phyloP scores from a whole-genome alignment of 2,888 invertebrate genomes.

The Drosophila stalkeri region DNA sequence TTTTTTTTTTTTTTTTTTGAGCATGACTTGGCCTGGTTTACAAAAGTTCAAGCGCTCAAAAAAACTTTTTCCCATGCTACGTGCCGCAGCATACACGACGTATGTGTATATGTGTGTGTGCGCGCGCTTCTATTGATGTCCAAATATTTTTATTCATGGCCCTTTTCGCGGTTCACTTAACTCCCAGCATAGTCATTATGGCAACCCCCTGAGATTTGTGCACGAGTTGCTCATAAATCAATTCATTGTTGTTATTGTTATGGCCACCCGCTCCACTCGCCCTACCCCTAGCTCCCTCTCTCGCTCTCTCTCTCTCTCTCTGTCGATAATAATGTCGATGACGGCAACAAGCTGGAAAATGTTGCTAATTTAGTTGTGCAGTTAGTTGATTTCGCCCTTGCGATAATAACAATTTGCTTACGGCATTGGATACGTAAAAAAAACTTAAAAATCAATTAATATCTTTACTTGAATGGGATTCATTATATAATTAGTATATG shows the following conservation, averaged over 20 bases:
- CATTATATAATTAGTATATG: no score
- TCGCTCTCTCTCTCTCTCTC: neutral
- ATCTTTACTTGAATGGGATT: no score
- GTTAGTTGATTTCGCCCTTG: constrained; percentile 32
- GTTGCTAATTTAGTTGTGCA: constrained; percentile 65
- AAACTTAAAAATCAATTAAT: constrained; percentile 45
- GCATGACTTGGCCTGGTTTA: constrained; percentile 43
- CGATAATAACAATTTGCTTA: constrained; percentile 59
- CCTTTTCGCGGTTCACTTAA: constrained; percentile 84
- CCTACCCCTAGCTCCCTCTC: neutral
- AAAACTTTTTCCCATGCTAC: constrained; percentile 63
- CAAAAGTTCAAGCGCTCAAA: constrained; percentile 36
- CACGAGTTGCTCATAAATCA: constrained; percentile 83
- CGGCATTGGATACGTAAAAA: neutral
- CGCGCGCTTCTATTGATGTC: constrained; percentile 67
- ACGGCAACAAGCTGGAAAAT: constrained; percentile 81
- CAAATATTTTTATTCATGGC: constrained; percentile 85
- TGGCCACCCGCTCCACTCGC: constrained; percentile 17
- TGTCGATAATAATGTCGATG: constrained; percentile 47
- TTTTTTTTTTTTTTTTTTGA: constrained; percentile 17
- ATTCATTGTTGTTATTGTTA: constrained; percentile 68
- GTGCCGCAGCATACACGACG: neutral
- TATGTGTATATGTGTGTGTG: neutral
- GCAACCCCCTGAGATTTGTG: constrained; percentile 63
- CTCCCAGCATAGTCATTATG: constrained; percentile 72